Conservation (phyloP, 2,113 vertebrate genomes). For the Pelodiscus sinensis region DNA sequence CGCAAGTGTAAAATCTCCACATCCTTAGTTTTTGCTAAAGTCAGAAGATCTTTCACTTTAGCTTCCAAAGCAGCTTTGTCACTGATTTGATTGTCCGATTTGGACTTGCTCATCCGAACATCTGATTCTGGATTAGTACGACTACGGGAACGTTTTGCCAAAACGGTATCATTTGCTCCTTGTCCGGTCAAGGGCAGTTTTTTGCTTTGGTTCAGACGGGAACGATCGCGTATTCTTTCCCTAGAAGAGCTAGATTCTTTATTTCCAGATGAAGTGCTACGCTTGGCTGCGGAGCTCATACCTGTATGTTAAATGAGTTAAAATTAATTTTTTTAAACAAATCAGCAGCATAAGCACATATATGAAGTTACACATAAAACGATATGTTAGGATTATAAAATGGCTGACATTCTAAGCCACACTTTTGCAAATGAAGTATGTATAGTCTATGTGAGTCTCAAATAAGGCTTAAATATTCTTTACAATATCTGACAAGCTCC, state of each 20-base stretch:
- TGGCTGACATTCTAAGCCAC: background rate
- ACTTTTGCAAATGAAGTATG: background rate
- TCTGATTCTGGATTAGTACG: conserved; percentile 82
- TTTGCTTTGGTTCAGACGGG: conserved; percentile 84
- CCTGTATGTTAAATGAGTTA: conserved; percentile 55
- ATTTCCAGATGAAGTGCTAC: conserved; percentile 81
- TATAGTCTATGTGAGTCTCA: background rate
- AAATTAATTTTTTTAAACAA: background rate
- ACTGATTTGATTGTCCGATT: conserved; percentile 93
- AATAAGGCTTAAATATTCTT: background rate
- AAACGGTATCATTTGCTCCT: conserved; percentile 62
- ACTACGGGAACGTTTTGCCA: conserved; percentile 86
- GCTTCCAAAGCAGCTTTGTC: conserved; percentile 91
- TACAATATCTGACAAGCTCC: background rate
- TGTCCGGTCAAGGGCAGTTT: conserved; percentile 84
- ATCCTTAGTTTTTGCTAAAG: conserved; percentile 91
- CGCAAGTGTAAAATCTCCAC: conserved; percentile 91
- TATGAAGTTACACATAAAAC: background rate
- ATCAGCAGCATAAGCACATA: background rate
- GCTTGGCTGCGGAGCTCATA: conserved; percentile 81
- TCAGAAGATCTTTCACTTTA: conserved; percentile 91
- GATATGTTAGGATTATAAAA: background rate
- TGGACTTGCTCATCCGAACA: conserved; percentile 93
- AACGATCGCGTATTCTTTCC: conserved; percentile 87
- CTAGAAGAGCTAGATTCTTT: conserved; percentile 88